These are phyloP conservation scores for Grallaria varia DNA, from an alignment of 2,113 vertebrate genomes.

Conservation along the genomic window DNA sequence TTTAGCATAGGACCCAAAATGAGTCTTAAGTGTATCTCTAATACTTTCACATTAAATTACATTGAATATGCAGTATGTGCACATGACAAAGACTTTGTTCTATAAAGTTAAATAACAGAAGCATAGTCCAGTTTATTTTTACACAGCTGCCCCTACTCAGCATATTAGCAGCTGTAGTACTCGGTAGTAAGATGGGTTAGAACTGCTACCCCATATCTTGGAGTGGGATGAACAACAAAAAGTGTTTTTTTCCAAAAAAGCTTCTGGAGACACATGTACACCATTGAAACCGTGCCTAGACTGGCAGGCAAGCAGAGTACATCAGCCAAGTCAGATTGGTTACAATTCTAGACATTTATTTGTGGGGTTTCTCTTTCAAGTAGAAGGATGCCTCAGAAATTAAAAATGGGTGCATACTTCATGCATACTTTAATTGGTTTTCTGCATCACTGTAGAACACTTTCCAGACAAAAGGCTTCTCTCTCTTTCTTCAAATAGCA, in stretches of 20 bases:
- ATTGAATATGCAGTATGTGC: not conserved
- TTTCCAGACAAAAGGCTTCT: not conserved
- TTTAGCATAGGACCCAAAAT: not conserved
- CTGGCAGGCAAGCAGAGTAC: not conserved
- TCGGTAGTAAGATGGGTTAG: not conserved
- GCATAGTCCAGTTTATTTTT: not conserved
- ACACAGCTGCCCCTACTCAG: not conserved
- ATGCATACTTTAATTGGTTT: not conserved
- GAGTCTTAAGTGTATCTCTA: not conserved
- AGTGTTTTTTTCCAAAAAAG: not conserved
- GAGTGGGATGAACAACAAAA: not conserved
- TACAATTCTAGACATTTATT: not conserved
- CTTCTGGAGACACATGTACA: not conserved
- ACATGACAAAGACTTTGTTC: not conserved
- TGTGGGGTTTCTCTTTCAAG: not conserved
- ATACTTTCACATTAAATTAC: not conserved
- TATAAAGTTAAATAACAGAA: not conserved
- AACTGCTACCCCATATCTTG: not conserved
- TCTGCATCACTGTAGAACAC: not conserved
- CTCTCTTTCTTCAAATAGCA: not conserved
- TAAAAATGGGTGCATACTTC: not conserved
- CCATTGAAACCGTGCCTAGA: not conserved
- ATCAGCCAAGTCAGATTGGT: not conserved
- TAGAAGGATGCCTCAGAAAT: not conserved
- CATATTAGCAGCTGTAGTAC: not conserved